Conservation (phyloP, 2,113 vertebrate species). For the Oxyruncus cristatus region DNA sequence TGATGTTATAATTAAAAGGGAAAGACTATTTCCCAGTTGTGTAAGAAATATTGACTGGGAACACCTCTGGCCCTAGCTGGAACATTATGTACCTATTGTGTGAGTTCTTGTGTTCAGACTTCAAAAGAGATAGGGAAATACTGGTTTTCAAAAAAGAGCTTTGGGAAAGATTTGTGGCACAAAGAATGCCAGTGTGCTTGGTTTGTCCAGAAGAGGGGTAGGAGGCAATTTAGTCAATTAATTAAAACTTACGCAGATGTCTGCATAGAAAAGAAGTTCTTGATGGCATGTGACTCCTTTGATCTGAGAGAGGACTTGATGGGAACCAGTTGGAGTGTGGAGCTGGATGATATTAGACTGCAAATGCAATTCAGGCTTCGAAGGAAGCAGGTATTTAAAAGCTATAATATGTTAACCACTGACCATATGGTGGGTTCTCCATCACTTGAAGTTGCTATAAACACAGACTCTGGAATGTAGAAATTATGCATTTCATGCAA, state of each 20-base stretch:
- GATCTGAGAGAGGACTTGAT: background rate
- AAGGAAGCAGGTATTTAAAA: background rate
- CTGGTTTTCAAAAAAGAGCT: background rate
- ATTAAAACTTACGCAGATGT: constrained; percentile 26
- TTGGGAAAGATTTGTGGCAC: background rate
- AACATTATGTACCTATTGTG: background rate
- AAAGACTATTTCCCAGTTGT: background rate
- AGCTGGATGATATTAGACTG: background rate
- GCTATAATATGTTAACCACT: background rate
- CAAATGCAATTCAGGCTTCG: background rate
- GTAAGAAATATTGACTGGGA: background rate
- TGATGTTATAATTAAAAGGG: background rate
- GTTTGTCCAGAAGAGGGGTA: background rate
- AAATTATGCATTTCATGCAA: background rate
- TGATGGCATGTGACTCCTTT: background rate
- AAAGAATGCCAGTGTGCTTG: background rate
- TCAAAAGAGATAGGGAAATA: background rate
- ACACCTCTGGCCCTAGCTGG: background rate
- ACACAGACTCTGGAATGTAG: background rate
- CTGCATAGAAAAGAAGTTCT: background rate
- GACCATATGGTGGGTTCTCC: background rate
- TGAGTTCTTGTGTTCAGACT: background rate
- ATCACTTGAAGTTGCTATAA: background rate
- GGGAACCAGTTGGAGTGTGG: background rate
- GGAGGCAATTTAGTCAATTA: constrained; percentile 9